phyloP scores from a whole-genome alignment of 2,113 vertebrate species.

The Scatophagus argus region DNA sequence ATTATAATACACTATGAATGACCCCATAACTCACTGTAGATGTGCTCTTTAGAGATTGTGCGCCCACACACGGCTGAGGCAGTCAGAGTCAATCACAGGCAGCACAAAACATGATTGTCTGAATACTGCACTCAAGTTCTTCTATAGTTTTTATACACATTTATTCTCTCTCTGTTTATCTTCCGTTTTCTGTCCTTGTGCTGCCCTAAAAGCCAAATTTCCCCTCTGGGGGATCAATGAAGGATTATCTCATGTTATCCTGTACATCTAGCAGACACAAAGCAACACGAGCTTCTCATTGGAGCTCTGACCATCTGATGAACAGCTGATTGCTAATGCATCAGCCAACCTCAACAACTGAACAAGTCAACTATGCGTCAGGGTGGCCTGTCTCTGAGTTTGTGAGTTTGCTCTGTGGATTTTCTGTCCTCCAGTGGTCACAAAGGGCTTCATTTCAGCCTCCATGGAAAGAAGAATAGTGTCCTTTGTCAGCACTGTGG shows the following conservation, averaged over 20 bases:
- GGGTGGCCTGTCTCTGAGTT: too few relatives aligned
- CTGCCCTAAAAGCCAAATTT: too few relatives aligned
- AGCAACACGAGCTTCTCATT: not conserved
- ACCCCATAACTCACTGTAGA: too few relatives aligned
- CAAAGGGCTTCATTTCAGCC: not conserved
- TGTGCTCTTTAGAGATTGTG: too few relatives aligned
- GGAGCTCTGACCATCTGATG: not conserved
- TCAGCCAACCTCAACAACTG: too few relatives aligned
- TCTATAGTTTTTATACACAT: too few relatives aligned
- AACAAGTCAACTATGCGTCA: not conserved
- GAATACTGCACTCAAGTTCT: not conserved
- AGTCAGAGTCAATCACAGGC: not conserved
- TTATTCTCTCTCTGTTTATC: too few relatives aligned
- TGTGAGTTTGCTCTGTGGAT: not conserved
- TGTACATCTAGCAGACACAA: not conserved
- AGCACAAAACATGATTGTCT: not conserved
- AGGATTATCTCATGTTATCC: too few relatives aligned
- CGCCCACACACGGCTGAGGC: not conserved
- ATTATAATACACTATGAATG: too few relatives aligned
- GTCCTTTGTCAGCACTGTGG: conserved; percentile 14
- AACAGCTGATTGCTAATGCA: not conserved
- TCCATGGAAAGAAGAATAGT: not conserved
- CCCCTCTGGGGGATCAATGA: too few relatives aligned
- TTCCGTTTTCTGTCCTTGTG: too few relatives aligned
- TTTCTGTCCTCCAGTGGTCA: not conserved